phyloP scores from a whole-genome alignment of 2,888 invertebrate genomes.

The Orgyia antiqua region DNA sequence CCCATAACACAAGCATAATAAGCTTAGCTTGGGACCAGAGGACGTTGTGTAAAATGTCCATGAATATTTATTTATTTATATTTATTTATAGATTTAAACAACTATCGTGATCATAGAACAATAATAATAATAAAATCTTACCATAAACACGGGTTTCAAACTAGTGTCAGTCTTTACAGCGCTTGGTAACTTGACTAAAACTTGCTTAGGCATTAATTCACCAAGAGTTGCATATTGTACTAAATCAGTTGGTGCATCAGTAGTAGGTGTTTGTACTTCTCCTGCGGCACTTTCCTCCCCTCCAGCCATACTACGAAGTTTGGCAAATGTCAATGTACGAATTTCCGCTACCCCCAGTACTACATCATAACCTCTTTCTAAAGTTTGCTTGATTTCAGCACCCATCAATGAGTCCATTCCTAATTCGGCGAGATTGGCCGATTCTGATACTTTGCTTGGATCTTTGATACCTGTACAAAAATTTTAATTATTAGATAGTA shows the following conservation, averaged over 20 bases:
- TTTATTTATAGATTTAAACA: too few relatives aligned
- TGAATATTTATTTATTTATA: too few relatives aligned
- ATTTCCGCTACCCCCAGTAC: slow-evolving; percentile 95
- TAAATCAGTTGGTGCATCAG: slow-evolving; percentile 45
- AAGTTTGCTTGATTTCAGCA: slow-evolving; percentile 97
- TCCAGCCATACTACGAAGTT: slow-evolving; percentile 80
- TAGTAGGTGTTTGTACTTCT: slow-evolving; percentile 12
- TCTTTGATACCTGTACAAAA: slow-evolving; percentile 92
- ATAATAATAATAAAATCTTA: slow-evolving; percentile 37
- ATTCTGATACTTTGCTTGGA: slow-evolving; percentile 83
- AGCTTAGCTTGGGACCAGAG: too few relatives aligned
- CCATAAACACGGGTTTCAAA: slow-evolving; percentile 79
- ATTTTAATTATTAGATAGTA: neutral
- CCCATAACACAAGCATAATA: too few relatives aligned
- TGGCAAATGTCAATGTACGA: slow-evolving; percentile 87
- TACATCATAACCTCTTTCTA: slow-evolving; percentile 95
- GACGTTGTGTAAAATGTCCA: too few relatives aligned
- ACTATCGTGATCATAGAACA: too few relatives aligned
- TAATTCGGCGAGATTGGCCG: slow-evolving; percentile 91
- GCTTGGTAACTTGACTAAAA: slow-evolving; percentile 82
- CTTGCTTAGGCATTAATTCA: slow-evolving; percentile 87
- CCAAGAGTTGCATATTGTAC: slow-evolving; percentile 59
- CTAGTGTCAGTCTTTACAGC: slow-evolving; percentile 57
- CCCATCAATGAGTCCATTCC: slow-evolving; percentile 99
- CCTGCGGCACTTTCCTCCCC: slow-evolving; percentile 30